Conservation (phyloP, 1,140 invertebrate species). For the Saccostrea echinata region DNA sequence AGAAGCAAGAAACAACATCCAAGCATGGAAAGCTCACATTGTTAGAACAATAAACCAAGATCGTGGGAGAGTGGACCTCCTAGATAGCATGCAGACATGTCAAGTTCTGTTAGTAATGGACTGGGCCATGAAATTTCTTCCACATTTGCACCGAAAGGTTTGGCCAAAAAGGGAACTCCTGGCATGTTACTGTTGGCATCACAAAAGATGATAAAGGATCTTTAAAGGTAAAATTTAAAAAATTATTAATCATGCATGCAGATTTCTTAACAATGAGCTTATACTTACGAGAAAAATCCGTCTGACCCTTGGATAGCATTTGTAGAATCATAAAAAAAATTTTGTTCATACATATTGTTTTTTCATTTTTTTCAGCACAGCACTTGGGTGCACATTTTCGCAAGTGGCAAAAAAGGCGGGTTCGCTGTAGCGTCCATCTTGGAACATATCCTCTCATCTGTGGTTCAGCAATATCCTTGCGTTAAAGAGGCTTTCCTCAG, state of each 20-base stretch:
- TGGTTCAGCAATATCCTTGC: slow-evolving; percentile 19
- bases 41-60: slow-evolving; percentile 46
- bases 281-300: too few relatives aligned
- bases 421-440: slow-evolving; percentile 32
- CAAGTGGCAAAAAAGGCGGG: slow-evolving; percentile 29
- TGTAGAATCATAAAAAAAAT: too few relatives aligned
- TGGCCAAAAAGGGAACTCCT: too few relatives aligned
- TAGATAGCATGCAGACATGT: background rate
- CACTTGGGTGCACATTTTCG: slow-evolving; percentile 41
- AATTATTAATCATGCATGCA: too few relatives aligned
- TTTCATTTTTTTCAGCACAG: slow-evolving; percentile 39
- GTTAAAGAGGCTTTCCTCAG: slow-evolving; percentile 18
- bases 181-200: slow-evolving; percentile 50
- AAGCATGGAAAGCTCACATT: slow-evolving; percentile 42
- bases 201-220: background rate
- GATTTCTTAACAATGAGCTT: too few relatives aligned
- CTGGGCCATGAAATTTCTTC: too few relatives aligned
- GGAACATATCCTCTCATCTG: slow-evolving; percentile 13
- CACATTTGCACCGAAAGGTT: too few relatives aligned
- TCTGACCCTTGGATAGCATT: too few relatives aligned
- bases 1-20: background rate
- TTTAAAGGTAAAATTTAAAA: slow-evolving; percentile 28
- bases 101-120: slow-evolving; percentile 44
- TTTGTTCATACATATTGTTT: too few relatives aligned
- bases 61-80: background rate